A percentile compares a stretch with the other conserved stretches of the same genome.
These are phyloP conservation scores for Hydraecia micacea DNA, from an alignment of 2,888 invertebrate species.

Conservation along the genomic window DNA sequence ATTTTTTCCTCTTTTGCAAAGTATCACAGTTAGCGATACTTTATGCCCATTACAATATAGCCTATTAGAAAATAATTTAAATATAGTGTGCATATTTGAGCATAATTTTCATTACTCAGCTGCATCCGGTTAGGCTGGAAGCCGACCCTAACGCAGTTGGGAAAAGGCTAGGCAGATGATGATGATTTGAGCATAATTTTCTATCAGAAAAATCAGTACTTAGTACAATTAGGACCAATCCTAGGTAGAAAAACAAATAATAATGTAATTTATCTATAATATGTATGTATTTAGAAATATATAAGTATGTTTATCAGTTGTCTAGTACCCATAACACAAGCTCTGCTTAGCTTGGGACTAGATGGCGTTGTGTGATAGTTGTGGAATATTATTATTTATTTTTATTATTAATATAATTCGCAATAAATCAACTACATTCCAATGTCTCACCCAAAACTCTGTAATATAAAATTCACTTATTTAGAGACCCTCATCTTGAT, in stretches of 20 bases:
- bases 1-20: not conserved
- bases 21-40: not conserved
- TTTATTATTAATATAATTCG: too few species aligned
- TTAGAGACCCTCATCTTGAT: slow-evolving; percentile 26
- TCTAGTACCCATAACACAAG: too few species aligned
- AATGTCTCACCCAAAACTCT: not conserved
- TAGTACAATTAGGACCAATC: not conserved
- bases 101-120: not conserved
- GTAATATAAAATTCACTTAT: slow-evolving; percentile 34
- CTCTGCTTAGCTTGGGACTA: too few species aligned
- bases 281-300: too few species aligned
- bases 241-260: not conserved
- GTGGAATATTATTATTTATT: too few species aligned
- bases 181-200: not conserved
- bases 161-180: too few species aligned
- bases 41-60: not conserved
- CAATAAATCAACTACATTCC: slow-evolving; percentile 9
- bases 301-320: too few species aligned
- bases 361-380: too few species aligned
- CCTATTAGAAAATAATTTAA: not conserved
- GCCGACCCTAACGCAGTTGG: too few species aligned
- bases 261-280: too few species aligned
- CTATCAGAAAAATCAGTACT: too few species aligned
- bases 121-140: too few species aligned
- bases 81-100: not conserved